These are phyloP conservation scores for Ptychodera flava DNA, from an alignment of 35 echinoderm and acorn worm genomes.

Conservation along the genomic window DNA sequence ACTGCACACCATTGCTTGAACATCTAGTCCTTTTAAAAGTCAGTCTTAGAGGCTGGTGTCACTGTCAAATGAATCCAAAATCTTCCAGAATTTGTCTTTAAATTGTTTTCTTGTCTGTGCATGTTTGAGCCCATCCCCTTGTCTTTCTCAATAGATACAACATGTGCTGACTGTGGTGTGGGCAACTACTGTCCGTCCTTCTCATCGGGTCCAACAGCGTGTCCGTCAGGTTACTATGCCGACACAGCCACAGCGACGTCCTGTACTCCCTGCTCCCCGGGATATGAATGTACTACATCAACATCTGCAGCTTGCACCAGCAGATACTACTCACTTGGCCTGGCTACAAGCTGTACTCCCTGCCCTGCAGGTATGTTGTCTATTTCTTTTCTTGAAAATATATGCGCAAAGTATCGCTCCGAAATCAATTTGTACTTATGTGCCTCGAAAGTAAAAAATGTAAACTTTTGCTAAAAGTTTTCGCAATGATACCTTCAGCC, in stretches of 20 bases:
- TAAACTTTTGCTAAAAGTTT: too few relatives aligned
- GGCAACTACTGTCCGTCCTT: constrained; percentile 68
- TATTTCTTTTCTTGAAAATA: background rate
- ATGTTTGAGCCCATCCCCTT: too few relatives aligned
- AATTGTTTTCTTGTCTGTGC: too few relatives aligned
- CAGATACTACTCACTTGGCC: constrained; percentile 68
- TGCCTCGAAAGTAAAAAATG: too few relatives aligned
- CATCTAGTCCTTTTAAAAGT: too few relatives aligned
- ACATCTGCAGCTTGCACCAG: constrained; percentile 20
- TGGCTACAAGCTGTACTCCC: constrained; percentile 45
- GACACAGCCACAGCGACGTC: constrained; percentile 16
- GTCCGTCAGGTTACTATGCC: constrained; percentile 67
- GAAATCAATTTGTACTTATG: too few relatives aligned
- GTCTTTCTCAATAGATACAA: constrained; percentile 67
- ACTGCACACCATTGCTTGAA: too few relatives aligned
- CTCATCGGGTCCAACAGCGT: constrained; percentile 26
- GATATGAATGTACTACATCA: constrained; percentile 65
- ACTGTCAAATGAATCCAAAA: too few relatives aligned
- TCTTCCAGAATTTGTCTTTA: too few relatives aligned
- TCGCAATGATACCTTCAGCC: too few relatives aligned
- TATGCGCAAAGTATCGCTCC: too few relatives aligned
- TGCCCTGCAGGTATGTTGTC: constrained; percentile 89
- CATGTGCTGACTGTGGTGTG: constrained; percentile 67
- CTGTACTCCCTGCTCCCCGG: constrained; percentile 68
- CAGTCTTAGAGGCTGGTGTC: too few relatives aligned